Evolutionary conservation across 2,113 vertebrate species (phyloP), one percentile per base, ranked within the genome.

Genomic region (Ranitomeya imitator): DNA sequence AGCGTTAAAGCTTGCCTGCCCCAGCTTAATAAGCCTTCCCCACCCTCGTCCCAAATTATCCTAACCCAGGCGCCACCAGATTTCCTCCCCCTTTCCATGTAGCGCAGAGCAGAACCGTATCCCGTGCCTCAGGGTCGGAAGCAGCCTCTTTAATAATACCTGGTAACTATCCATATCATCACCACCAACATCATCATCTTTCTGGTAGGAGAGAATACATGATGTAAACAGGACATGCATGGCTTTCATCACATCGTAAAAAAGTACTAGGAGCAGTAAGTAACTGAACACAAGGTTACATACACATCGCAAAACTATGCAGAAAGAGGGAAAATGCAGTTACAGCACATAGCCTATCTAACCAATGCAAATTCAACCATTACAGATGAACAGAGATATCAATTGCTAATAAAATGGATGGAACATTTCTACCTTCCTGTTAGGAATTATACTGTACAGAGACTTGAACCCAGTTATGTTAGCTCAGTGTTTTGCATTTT

Each of bases 151-250:
- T 91, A 93, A 95, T 93, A 94, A 95, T 99, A 99, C 98, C 98
- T 99, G 98, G 94, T 99, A 99, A 98, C 98, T 99, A 99, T 99
- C 98, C 97, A 98, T 97, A 97, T 99, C 98, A 95, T 95, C 95
- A 95, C 90, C 94, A 96, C 95, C 97, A 94, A 97, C 97, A 93
- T 92, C 79, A 91, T 96, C 95, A 92, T 94, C 95, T 96, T 96
- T 98, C 98, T 99, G 97, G 95, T 94, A 97, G 96, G 96, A 95
- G 94, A 98, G 95, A 98, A 98, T 95, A 97, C 91, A 96, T 92
- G 93, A 93, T 91, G 92, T 95, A 93, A 95, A 92, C 82, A 91
- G 69, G 89, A 91, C 89, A 90, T 83, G 31, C 89, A 88, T 89
- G 89, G 57, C 83, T 90, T 89, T 73, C 2, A 9, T 86, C 3